A percentile compares a stretch with the other conserved stretches of the same genome.
phyloP scores from a whole-genome alignment of 1,140 invertebrate species.

The Xylocopa sonorina region DNA sequence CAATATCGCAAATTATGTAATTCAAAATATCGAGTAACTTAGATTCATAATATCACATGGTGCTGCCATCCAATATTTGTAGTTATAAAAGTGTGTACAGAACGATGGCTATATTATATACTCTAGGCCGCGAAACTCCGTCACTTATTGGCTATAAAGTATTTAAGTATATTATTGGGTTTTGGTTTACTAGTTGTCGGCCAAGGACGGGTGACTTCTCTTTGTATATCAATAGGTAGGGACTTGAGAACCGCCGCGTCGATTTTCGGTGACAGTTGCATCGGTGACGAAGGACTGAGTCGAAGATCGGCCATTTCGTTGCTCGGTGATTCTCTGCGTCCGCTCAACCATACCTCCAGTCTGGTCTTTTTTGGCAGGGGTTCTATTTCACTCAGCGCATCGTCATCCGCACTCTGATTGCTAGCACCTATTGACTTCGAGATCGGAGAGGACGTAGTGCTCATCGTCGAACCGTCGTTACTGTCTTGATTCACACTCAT shows the following conservation, averaged over 20 bases:
- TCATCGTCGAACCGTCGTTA: slow-evolving; percentile 69
- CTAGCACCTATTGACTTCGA: slow-evolving; percentile 53
- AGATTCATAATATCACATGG: slow-evolving; percentile 42
- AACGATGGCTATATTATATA: slow-evolving; percentile 53
- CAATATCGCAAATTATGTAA: slow-evolving; percentile 25
- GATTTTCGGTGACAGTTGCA: slow-evolving; percentile 72
- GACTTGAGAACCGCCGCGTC: slow-evolving; percentile 73
- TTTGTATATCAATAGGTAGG: slow-evolving; percentile 75
- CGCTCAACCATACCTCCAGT: slow-evolving; percentile 79
- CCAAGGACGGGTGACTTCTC: slow-evolving; percentile 75
- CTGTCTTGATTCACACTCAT: slow-evolving; percentile 78
- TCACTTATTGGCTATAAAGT: slow-evolving; percentile 80
- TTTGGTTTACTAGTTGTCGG: slow-evolving; percentile 75
- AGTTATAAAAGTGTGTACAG: slow-evolving; percentile 42
- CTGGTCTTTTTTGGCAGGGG: slow-evolving; percentile 87
- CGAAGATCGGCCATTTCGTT: slow-evolving; percentile 78
- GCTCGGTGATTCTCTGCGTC: slow-evolving; percentile 77
- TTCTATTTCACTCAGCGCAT: slow-evolving; percentile 84
- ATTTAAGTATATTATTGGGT: slow-evolving; percentile 79
- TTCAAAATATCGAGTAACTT: slow-evolving; percentile 40
- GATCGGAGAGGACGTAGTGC: slow-evolving; percentile 65
- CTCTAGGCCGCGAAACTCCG: slow-evolving; percentile 62
- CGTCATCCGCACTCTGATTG: slow-evolving; percentile 70
- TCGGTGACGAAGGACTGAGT: slow-evolving; percentile 76
- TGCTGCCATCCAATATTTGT: slow-evolving; percentile 66